phyloP scores from a whole-genome alignment of 2,888 invertebrate species.

The Amorpha juglandis region DNA sequence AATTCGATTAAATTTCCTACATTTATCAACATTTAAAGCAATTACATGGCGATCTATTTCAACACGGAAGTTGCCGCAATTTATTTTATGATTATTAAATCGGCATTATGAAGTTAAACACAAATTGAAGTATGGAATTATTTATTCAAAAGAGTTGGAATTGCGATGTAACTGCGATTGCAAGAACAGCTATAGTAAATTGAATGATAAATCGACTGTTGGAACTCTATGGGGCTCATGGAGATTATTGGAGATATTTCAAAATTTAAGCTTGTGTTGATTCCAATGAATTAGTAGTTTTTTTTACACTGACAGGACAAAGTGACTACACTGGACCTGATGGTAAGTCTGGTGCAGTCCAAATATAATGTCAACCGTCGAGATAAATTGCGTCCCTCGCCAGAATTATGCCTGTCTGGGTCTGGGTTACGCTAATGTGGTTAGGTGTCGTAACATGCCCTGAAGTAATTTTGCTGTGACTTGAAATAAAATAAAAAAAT shows the following conservation, averaged over 20 bases:
- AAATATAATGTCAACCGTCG: too few relatives aligned
- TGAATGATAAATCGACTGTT: conserved; percentile 15
- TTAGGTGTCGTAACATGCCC: too few relatives aligned
- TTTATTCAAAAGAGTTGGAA: conserved; percentile 12
- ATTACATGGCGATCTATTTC: neutral
- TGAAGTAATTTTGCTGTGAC: too few relatives aligned
- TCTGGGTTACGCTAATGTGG: too few relatives aligned
- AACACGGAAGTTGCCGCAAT: neutral
- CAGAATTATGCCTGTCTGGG: too few relatives aligned
- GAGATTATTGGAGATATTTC: neutral
- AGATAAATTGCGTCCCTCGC: too few relatives aligned
- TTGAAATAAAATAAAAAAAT: too few relatives aligned
- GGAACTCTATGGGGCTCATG: neutral
- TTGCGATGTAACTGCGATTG: neutral
- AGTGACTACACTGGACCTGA: too few relatives aligned
- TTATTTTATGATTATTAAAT: conserved; percentile 19
- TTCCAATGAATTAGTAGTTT: neutral
- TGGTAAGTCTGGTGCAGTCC: too few relatives aligned
- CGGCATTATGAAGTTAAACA: neutral
- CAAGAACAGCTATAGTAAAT: neutral
- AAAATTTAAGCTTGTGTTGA: neutral
- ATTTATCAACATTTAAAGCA: neutral
- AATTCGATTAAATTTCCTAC: too few relatives aligned
- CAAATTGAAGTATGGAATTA: neutral
- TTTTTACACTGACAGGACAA: too few relatives aligned